These are phyloP conservation scores for Blastobasis adustella DNA, from an alignment of 2,888 invertebrate genomes.

Conservation along the genomic window DNA sequence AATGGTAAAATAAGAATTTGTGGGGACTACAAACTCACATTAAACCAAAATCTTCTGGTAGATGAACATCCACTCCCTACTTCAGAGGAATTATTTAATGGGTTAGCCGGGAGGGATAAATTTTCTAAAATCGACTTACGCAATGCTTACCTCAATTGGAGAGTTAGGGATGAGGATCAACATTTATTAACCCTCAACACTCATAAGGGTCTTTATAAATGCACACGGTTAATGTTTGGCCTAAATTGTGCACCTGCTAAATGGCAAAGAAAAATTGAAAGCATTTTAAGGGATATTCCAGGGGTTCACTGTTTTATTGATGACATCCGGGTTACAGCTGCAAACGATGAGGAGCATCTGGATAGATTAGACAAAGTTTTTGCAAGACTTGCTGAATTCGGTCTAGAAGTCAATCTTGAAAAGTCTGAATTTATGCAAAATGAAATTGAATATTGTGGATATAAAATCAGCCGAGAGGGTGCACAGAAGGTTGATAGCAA, in stretches of 20 bases:
- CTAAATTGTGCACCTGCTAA: not conserved
- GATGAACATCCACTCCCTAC: too few relatives aligned
- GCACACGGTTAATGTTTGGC: too few relatives aligned
- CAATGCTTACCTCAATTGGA: too few relatives aligned
- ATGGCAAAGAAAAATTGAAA: slow-evolving; percentile 3
- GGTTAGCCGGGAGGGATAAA: too few relatives aligned
- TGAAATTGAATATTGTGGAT: too few relatives aligned
- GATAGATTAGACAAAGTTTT: not conserved
- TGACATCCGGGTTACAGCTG: not conserved
- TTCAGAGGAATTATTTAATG: too few relatives aligned
- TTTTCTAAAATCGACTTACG: too few relatives aligned
- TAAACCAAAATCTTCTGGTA: not conserved
- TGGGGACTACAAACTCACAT: not conserved
- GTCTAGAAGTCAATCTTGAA: not conserved
- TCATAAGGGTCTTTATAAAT: too few relatives aligned
- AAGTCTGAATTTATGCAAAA: not conserved
- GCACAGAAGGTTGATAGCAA: too few relatives aligned
- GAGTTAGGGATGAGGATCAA: too few relatives aligned
- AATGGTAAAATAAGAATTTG: not conserved
- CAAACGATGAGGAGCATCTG: not conserved
- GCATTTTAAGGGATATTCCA: not conserved
- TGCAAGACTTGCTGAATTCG: not conserved
- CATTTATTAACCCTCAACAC: too few relatives aligned
- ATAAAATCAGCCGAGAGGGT: too few relatives aligned
- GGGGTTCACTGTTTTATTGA: slow-evolving; percentile 2